phyloP scores from a whole-genome alignment of 1,140 invertebrate genomes.

The Leptonema lineaticorne region DNA sequence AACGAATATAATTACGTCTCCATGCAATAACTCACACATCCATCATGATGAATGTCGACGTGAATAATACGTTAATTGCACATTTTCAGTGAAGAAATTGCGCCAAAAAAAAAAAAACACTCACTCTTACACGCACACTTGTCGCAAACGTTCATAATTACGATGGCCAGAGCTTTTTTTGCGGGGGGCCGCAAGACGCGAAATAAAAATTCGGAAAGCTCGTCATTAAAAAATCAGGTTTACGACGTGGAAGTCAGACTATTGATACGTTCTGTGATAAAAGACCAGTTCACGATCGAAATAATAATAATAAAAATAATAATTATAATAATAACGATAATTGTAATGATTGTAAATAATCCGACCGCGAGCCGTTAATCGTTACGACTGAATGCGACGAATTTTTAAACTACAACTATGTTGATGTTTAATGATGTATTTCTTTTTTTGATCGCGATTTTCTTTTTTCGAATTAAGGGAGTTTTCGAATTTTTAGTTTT shows the following conservation, averaged over 20 bases:
- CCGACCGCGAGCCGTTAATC: background rate
- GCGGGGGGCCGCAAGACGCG: background rate
- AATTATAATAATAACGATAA: background rate
- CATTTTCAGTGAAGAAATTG: background rate
- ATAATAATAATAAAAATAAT: background rate
- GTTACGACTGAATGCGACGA: background rate
- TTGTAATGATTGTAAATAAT: background rate
- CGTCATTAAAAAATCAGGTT: background rate
- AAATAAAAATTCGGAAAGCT: background rate
- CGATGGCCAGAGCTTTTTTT: background rate
- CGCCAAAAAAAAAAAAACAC: background rate
- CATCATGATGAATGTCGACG: background rate
- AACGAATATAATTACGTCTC: background rate
- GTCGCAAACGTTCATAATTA: background rate
- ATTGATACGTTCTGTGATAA: no score
- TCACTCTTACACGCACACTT: background rate
- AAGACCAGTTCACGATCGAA: background rate
- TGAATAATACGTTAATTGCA: background rate
- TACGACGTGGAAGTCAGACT: no score
- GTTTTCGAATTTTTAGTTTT: no score
- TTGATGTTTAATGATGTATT: background rate
- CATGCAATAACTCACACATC: background rate
- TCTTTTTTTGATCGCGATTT: background rate
- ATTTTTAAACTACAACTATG: background rate
- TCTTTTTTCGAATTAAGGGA: background rate